These are phyloP conservation scores for Drosophila mayaguana DNA, from an alignment of 2,888 invertebrate species.

Conservation along the genomic window DNA sequence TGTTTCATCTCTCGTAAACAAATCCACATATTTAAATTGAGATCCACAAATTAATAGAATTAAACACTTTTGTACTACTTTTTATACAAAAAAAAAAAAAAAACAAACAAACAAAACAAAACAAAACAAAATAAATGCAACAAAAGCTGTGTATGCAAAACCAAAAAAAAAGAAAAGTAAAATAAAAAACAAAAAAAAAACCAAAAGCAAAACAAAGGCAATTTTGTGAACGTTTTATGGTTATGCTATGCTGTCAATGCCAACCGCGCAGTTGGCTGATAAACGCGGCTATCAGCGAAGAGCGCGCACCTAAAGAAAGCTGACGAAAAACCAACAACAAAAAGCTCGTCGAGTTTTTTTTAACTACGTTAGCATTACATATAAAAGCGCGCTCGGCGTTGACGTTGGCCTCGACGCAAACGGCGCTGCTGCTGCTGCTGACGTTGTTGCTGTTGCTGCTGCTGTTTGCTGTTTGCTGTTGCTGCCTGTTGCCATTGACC, in stretches of 20 bases:
- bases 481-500: conserved; percentile 54
- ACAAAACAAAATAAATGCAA: conserved; percentile 30
- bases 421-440: neutral
- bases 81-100: conserved; percentile 65
- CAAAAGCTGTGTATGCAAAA: conserved; percentile 69
- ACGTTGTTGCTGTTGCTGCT: neutral
- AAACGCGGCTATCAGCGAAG: conserved; percentile 59
- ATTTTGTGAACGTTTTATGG: conserved; percentile 47
- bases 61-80: conserved; percentile 72
- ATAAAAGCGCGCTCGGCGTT: conserved; percentile 40
- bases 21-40: conserved; percentile 70
- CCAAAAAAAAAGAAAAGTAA: conserved; percentile 39
- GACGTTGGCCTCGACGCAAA: conserved; percentile 31
- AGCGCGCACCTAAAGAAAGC: conserved; percentile 66
- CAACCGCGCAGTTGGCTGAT: conserved; percentile 61
- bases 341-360: conserved; percentile 59
- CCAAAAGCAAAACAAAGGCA: conserved; percentile 17
- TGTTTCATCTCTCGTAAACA: conserved; percentile 72
- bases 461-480: neutral
- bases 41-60: conserved; percentile 61
- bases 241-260: conserved; percentile 64
- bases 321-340: conserved; percentile 27
- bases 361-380: conserved; percentile 66
- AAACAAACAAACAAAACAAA: too few relatives aligned
- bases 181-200: conserved; percentile 19